Evolutionary conservation across 2,888 invertebrate species (phyloP).

Genomic region (Polia nebulosa): DNA sequence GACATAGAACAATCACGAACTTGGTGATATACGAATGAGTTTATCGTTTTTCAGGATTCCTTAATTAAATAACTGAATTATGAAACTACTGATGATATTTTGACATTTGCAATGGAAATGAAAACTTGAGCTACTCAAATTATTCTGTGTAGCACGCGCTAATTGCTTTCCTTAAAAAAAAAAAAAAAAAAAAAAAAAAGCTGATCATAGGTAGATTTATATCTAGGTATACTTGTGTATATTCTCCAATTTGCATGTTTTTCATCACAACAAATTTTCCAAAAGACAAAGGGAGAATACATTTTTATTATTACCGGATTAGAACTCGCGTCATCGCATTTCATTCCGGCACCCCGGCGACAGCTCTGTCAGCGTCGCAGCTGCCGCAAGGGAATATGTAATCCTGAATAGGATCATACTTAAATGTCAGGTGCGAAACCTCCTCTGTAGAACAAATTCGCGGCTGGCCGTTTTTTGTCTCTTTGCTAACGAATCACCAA

Average conservation of each 20-base stretch:
- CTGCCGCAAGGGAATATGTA: conserved; percentile 58
- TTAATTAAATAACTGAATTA: neutral
- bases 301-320: conserved; percentile 56
- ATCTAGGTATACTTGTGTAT: conserved; percentile 13
- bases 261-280: conserved; percentile 52
- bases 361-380: conserved; percentile 56
- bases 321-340: conserved; percentile 61
- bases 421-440: conserved; percentile 59
- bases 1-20: conserved; percentile 67
- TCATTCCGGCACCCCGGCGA: conserved; percentile 48
- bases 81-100: conserved; percentile 8
- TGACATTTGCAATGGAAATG: neutral
- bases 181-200: no score
- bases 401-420: conserved; percentile 61
- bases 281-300: conserved; percentile 51
- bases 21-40: conserved; percentile 69
- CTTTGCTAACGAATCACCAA: conserved; percentile 80
- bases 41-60: conserved; percentile 68
- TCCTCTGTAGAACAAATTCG: conserved; percentile 53
- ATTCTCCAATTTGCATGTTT: conserved; percentile 53
- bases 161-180: neutral
- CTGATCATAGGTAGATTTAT: neutral
- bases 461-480: conserved; percentile 69
- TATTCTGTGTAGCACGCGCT: neutral
- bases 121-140: neutral